Base-by-base conservation (phyloP, 2,113 vertebrate species). In the Chloebia gouldiae region DNA sequence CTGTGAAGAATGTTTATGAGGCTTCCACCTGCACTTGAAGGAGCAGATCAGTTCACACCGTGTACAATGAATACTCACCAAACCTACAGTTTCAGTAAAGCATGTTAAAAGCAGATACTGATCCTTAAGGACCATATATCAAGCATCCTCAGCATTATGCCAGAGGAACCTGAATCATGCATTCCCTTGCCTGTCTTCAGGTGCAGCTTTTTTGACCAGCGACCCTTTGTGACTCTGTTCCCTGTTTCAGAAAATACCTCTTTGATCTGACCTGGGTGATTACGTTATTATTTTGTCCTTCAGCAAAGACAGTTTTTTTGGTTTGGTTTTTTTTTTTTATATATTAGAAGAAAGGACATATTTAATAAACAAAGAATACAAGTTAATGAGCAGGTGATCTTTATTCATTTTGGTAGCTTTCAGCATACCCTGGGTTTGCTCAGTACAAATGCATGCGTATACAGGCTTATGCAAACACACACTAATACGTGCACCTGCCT, bases 281-380 rank as follows among this genome's bases (percentile, higher is more conserved):
- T 37, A 65, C 45, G 22, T 66, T 84, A 21, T 79, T 86, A 49
- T 92, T 90, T 92, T 91, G 57, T 81, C 81, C 73, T 94, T 91
- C 78, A 91, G 45, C 53, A 53, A 49, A 59, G 51, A 57, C 21
- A 49, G 13, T 5, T 40, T 12, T 12, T 40, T 40, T 40, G 9
- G 9, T 39, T 39, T 39, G 39, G 39, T 39, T 39, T 39, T 39
- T 44, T 11, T 44, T 72, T 89, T 75, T 25, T n/a, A n/a, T n/a
- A 11, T 81, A 49, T 70, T 57, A 73, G 68, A 88, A 81, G 51
- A 69, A 47, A 79, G 42, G 56, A 22, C 9, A 9, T 81, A 66
- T 88, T 84, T 92, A 87, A 81, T 93, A 87, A 88, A 53, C n/a
- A 40, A 89, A 83, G 53, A 87, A 33, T 71, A 25, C 53, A 72